phyloP scores from a whole-genome alignment of 2,888 invertebrate genomes.

The Callimorpha dominula region DNA sequence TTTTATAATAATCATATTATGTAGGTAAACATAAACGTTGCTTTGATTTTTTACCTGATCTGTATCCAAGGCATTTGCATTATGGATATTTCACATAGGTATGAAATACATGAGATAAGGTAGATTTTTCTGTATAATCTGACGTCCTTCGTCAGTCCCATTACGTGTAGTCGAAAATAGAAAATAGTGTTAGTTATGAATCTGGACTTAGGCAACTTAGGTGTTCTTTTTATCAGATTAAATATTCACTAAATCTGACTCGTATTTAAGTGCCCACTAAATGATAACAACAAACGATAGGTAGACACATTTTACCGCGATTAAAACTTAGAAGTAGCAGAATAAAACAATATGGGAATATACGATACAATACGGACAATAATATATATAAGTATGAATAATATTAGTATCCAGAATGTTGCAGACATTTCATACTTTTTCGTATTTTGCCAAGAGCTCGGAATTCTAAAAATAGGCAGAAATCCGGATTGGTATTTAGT shows the following conservation, averaged over 20 bases:
- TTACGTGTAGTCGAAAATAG: background rate
- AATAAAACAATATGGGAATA: background rate
- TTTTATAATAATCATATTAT: background rate
- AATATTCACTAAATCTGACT: background rate
- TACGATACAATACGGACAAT: background rate
- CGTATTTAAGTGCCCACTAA: background rate
- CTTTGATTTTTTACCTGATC: no score
- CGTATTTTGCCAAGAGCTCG: background rate
- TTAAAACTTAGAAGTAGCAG: background rate
- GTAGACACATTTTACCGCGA: background rate
- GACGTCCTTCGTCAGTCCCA: background rate
- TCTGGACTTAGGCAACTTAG: background rate
- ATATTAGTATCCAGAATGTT: background rate
- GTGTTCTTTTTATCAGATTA: background rate
- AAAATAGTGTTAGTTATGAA: background rate
- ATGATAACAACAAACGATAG: background rate
- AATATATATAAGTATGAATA: background rate
- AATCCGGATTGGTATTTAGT: slow-evolving; percentile 11
- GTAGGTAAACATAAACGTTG: background rate
- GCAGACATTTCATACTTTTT: background rate
- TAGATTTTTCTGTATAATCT: background rate
- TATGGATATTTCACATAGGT: background rate
- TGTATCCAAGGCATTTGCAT: background rate
- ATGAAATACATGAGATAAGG: no score
- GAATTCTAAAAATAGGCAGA: slow-evolving; percentile 11